Conservation (phyloP, 1,140 invertebrate genomes). For the Apocrypta bakeri region DNA sequence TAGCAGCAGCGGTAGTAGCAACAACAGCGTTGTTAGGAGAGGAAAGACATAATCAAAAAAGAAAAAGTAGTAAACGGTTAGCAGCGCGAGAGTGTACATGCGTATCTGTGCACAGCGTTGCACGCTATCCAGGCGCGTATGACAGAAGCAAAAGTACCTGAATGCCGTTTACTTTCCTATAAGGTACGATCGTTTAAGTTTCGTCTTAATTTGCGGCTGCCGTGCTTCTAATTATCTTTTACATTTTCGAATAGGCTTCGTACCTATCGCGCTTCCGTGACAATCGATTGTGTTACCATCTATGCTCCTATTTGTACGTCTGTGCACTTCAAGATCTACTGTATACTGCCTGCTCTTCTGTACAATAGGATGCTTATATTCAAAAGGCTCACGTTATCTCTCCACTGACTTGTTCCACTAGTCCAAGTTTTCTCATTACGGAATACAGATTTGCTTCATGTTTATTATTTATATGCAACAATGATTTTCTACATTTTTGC, state of each 20-base stretch:
- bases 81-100: not conserved
- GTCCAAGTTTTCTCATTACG: not conserved
- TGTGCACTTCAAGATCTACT: too few relatives aligned
- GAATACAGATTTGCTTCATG: too few relatives aligned
- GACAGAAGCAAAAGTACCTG: slow-evolving; percentile 24
- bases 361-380: slow-evolving; percentile 15
- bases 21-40: too few relatives aligned
- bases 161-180: not conserved
- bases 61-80: too few relatives aligned
- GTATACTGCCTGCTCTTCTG: too few relatives aligned
- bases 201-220: not conserved
- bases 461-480: too few relatives aligned
- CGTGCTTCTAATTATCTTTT: not conserved
- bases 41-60: not conserved
- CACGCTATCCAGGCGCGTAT: slow-evolving; percentile 20
- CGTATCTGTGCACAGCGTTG: not conserved
- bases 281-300: not conserved
- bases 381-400: slow-evolving; percentile 13
- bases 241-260: not conserved
- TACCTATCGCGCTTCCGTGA: not conserved
- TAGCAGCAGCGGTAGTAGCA: too few relatives aligned
- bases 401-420: not conserved
- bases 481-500: not conserved
- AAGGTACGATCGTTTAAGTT: slow-evolving; percentile 23
- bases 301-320: not conserved